phyloP scores from a whole-genome alignment of 2,888 invertebrate genomes.

The Cryptus armator region DNA sequence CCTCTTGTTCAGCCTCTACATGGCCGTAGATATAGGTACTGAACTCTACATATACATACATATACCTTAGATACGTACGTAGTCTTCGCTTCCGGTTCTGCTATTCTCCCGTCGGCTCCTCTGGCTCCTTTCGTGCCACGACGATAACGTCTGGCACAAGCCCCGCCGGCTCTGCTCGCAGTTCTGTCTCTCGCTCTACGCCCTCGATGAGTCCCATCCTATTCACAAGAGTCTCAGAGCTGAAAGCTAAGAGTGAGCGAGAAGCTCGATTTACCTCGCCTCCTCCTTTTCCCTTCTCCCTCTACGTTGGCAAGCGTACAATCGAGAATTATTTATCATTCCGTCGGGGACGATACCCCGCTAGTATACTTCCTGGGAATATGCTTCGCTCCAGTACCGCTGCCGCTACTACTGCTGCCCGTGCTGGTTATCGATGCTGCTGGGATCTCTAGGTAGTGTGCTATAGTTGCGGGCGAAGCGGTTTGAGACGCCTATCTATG shows the following conservation, averaged over 20 bases:
- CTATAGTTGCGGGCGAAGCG: not conserved
- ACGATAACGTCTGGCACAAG: slow-evolving; percentile 67
- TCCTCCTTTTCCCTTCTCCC: not conserved
- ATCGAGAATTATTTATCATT: slow-evolving; percentile 72
- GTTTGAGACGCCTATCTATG: not conserved
- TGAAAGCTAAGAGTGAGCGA: slow-evolving; percentile 44
- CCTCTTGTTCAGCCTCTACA: slow-evolving; percentile 28
- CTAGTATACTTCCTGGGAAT: slow-evolving; percentile 67
- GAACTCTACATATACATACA: slow-evolving; percentile 37
- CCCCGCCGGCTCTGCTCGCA: slow-evolving; percentile 49
- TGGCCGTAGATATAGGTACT: slow-evolving; percentile 54
- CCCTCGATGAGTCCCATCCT: slow-evolving; percentile 49
- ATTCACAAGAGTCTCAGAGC: slow-evolving; percentile 35
- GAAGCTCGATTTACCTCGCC: slow-evolving; percentile 53
- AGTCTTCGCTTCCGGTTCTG: slow-evolving; percentile 61
- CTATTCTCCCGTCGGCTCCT: slow-evolving; percentile 49
- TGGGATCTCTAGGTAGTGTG: not conserved
- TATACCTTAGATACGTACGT: slow-evolving; percentile 4
- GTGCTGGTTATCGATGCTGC: slow-evolving; percentile 16
- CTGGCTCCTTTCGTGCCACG: slow-evolving; percentile 49
- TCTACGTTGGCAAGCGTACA: slow-evolving; percentile 66
- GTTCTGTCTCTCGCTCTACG: slow-evolving; percentile 57
- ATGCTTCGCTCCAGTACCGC: slow-evolving; percentile 49
- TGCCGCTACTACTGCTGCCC: not conserved
- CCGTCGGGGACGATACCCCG: slow-evolving; percentile 69